A percentile compares a stretch with the other conserved stretches of the same genome.
phyloP scores from a whole-genome alignment of 2,797 vertebrate species.

The Danionella dracula region DNA sequence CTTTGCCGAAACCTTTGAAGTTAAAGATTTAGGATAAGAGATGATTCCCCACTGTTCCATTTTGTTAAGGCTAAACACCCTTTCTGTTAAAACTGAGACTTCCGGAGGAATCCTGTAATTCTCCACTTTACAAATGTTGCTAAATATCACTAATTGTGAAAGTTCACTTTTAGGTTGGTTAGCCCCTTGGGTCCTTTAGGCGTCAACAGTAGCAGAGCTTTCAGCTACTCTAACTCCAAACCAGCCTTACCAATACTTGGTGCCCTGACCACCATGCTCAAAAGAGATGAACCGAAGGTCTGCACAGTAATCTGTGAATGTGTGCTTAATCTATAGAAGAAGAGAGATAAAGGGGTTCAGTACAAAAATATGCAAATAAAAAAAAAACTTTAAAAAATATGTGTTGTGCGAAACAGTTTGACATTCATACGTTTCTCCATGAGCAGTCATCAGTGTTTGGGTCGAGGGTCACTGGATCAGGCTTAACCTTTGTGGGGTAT shows the following conservation, averaged over 20 bases:
- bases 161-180: too few species aligned
- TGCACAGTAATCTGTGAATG: constrained; percentile 76
- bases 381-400: too few species aligned
- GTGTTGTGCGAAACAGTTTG: too few species aligned
- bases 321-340: constrained; percentile 74
- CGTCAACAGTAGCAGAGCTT: constrained; percentile 77
- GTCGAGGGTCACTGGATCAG: constrained; percentile 52
- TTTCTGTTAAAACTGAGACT: too few species aligned
- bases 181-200: constrained; percentile 60
- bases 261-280: constrained; percentile 87
- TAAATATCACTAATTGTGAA: too few species aligned
- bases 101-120: too few species aligned
- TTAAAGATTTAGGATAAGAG: too few species aligned
- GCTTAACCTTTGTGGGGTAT: constrained; percentile 75
- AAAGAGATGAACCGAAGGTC: constrained; percentile 83
- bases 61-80: too few species aligned
- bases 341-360: too few species aligned
- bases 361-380: not conserved
- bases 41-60: too few species aligned
- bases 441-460: constrained; percentile 60
- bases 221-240: constrained; percentile 85
- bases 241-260: constrained; percentile 88
- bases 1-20: too few species aligned
- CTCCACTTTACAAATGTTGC: too few species aligned
- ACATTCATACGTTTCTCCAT: constrained; percentile 63